These are phyloP conservation scores for Ascidia mentula DNA, from an alignment of 23 tunicate species.

Conservation along the genomic window DNA sequence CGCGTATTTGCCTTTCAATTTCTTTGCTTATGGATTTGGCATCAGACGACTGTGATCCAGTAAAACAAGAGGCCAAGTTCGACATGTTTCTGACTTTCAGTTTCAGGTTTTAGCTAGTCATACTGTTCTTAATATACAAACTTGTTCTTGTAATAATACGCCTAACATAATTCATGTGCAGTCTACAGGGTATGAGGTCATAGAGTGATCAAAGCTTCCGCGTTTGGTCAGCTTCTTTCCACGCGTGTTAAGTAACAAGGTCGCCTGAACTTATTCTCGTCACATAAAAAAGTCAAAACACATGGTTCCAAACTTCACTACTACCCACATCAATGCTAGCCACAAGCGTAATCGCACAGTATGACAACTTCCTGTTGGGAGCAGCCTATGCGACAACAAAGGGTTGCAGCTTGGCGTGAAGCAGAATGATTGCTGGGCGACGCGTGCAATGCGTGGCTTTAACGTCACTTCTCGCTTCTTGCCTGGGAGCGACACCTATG, in stretches of 20 bases:
- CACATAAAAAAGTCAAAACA: neutral
- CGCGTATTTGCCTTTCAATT: conserved; percentile 66
- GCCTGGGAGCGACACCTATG: neutral
- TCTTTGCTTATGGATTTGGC: conserved; percentile 60
- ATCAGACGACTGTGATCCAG: conserved; percentile 35
- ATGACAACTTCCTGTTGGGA: conserved; percentile 11
- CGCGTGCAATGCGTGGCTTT: neutral
- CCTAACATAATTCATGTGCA: too few species aligned
- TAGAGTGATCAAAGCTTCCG: too few species aligned
- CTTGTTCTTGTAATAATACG: too few species aligned
- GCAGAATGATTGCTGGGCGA: neutral
- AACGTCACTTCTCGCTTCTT: neutral
- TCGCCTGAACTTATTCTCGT: too few species aligned
- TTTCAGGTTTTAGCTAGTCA: neutral
- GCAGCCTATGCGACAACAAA: conserved; percentile 11
- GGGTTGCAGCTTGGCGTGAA: neutral
- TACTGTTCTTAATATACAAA: too few species aligned
- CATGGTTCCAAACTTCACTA: neutral
- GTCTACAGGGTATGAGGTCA: too few species aligned
- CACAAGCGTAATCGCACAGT: conserved; percentile 7
- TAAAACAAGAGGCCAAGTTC: conserved; percentile 45
- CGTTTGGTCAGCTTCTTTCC: too few species aligned
- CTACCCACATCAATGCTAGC: neutral
- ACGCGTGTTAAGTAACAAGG: too few species aligned
- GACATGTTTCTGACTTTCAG: conserved; percentile 1